These are phyloP conservation scores for Drosophila sp. DNA, from an alignment of 1,140 invertebrate species.

Conservation along the genomic window DNA sequence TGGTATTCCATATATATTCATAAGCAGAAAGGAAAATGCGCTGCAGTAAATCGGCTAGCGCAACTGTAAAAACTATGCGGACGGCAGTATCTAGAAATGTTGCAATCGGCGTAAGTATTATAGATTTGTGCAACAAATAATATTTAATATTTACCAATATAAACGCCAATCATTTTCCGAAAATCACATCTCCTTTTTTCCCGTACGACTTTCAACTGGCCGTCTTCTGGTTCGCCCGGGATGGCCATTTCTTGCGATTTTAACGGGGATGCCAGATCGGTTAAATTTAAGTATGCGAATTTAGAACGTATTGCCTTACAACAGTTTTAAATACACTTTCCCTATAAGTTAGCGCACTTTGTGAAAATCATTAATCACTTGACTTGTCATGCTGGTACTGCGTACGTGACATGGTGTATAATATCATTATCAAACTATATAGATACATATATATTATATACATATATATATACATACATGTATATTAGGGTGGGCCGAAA, in stretches of 20 bases:
- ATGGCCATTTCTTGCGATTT: conserved; percentile 25
- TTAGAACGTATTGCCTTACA: background rate
- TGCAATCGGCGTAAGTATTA: background rate
- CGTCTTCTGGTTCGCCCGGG: background rate
- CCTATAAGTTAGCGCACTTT: too few relatives aligned
- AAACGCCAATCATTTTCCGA: conserved; percentile 32
- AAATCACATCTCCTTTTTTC: conserved; percentile 11
- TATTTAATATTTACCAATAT: conserved; percentile 27
- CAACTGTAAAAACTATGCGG: conserved; percentile 30
- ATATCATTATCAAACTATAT: too few relatives aligned
- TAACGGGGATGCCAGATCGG: conserved; percentile 22
- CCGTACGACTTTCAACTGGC: background rate
- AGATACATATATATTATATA: too few relatives aligned
- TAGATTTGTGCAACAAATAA: background rate
- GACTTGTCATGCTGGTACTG: too few relatives aligned
- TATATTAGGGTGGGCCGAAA: too few relatives aligned
- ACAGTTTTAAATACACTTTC: too few relatives aligned
- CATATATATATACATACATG: too few relatives aligned
- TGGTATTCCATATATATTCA: conserved; percentile 33
- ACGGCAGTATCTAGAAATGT: conserved; percentile 43
- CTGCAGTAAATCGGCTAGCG: conserved; percentile 43
- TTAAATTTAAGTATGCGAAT: background rate
- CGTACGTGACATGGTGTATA: too few relatives aligned
- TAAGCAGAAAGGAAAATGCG: conserved; percentile 16
- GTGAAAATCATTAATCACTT: too few relatives aligned